Percentiles rank a stretch among this genome's conserved stretches.
phyloP scores from a whole-genome alignment of 2,797 vertebrate genomes.

The Sebastes nivosus region DNA sequence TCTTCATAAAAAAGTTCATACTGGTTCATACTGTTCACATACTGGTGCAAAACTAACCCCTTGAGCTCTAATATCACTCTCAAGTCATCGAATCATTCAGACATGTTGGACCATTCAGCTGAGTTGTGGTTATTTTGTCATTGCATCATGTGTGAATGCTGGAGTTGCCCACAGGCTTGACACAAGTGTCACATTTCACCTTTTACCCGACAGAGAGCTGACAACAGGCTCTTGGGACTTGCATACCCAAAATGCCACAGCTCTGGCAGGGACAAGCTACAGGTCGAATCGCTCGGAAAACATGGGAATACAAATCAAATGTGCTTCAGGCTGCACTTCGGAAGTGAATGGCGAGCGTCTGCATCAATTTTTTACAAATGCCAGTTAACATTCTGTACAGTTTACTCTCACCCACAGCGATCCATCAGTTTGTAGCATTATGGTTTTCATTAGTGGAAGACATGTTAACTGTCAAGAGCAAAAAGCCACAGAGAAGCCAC shows the following conservation, averaged over 20 bases:
- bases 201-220: constrained; percentile 41
- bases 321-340: constrained; percentile 13
- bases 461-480: constrained; percentile 50
- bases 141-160: constrained; percentile 18
- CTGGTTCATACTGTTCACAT: background rate
- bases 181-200: constrained; percentile 23
- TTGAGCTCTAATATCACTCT: background rate
- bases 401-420: constrained; percentile 14
- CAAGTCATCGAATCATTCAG: background rate
- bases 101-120: background rate
- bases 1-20: background rate
- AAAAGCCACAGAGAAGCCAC: constrained; percentile 57
- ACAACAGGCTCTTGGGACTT: constrained; percentile 28
- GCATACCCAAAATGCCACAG: constrained; percentile 26
- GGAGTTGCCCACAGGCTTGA: constrained; percentile 23
- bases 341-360: constrained; percentile 14
- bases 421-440: constrained; percentile 28
- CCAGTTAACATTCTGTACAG: constrained; percentile 8
- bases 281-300: constrained; percentile 12
- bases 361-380: constrained; percentile 15
- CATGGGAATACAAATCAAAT: constrained; percentile 26
- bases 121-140: constrained; percentile 10
- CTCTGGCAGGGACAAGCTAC: constrained; percentile 9
- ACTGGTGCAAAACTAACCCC: background rate
- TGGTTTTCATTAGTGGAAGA: constrained; percentile 66